phyloP scores from a whole-genome alignment of 2,113 vertebrate species.

The Lipotes vexillifer region DNA sequence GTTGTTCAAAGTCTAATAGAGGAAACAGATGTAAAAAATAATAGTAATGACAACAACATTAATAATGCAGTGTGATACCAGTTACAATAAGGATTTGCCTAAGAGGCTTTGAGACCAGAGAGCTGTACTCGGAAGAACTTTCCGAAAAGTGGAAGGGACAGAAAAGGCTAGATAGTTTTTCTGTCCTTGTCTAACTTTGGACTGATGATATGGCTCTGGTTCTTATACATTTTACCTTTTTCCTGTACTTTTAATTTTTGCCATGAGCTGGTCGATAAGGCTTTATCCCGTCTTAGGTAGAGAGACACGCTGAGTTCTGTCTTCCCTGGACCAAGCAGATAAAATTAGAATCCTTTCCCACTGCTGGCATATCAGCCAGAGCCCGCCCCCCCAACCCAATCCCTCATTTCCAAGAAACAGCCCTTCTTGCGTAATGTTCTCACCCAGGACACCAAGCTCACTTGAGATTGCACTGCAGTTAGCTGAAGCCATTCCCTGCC shows the following conservation, averaged over 20 bases:
- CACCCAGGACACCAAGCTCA: conserved; percentile 39
- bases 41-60: not conserved
- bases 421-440: not conserved
- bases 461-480: conserved; percentile 41
- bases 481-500: conserved; percentile 56
- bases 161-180: not conserved
- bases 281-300: not conserved
- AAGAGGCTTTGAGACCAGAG: not conserved
- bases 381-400: not conserved
- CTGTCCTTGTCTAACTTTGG: not conserved
- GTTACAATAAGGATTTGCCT: not conserved
- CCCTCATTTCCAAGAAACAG: not conserved
- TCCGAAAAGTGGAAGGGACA: not conserved
- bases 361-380: not conserved
- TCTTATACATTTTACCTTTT: not conserved
- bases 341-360: not conserved
- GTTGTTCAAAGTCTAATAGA: not conserved
- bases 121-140: not conserved
- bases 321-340: not conserved
- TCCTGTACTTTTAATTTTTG: not conserved
- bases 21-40: not conserved
- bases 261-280: not conserved
- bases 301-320: not conserved
- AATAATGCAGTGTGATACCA: not conserved
- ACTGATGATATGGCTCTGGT: not conserved